Evolutionary conservation across 2,888 invertebrate genomes (phyloP).

Genomic region (Drosophila mulleri): DNA sequence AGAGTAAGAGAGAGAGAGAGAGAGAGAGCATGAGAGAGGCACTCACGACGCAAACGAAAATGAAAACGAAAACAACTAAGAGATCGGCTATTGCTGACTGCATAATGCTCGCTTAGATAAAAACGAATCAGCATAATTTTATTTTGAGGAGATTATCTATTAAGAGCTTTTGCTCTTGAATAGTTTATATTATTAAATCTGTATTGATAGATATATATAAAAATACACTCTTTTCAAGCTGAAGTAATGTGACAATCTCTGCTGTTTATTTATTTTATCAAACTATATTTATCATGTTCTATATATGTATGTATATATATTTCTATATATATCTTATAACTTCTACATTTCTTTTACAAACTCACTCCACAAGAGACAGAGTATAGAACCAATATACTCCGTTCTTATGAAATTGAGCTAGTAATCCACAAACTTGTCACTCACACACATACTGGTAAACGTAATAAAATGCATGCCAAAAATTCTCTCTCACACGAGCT

Average conservation of each 20-base stretch:
- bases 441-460: not conserved
- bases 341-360: too few species aligned
- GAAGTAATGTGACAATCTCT: too few species aligned
- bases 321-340: not conserved
- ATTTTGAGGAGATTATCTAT: not conserved
- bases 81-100: not conserved
- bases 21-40: not conserved
- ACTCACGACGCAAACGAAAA: conserved; percentile 24
- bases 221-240: too few species aligned
- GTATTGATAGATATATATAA: too few species aligned
- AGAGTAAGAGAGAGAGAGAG: conserved; percentile 10
- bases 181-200: too few species aligned
- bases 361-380: too few species aligned
- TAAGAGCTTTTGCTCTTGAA: not conserved
- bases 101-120: not conserved
- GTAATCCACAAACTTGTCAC: not conserved
- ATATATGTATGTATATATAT: not conserved
- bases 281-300: not conserved
- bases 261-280: too few species aligned
- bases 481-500: not conserved
- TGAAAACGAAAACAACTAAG: conserved; percentile 18
- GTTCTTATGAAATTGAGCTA: not conserved
- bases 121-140: not conserved
- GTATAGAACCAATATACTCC: not conserved
- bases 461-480: conserved; percentile 2